A percentile compares a stretch with the other conserved stretches of the same genome.
phyloP scores from a whole-genome alignment of 2,888 invertebrate species.

The Ecdyonurus torrentis region DNA sequence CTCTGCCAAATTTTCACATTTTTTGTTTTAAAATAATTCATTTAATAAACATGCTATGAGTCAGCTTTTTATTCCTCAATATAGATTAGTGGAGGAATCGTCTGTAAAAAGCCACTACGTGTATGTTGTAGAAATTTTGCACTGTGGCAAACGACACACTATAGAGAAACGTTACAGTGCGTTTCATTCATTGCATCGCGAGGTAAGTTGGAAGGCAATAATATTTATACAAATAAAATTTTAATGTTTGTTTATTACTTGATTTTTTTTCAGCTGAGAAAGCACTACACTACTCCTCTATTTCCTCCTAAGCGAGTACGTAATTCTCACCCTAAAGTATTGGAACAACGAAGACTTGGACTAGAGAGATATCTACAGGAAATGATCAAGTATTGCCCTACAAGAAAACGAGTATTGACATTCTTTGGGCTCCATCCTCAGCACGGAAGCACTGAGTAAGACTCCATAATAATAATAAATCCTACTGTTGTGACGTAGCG shows the following conservation, averaged over 20 bases:
- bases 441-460: conserved; percentile 10
- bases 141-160: conserved; percentile 23
- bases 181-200: conserved; percentile 36
- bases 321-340: conserved; percentile 35
- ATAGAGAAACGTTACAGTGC: conserved; percentile 37
- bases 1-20: not conserved
- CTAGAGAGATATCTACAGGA: conserved; percentile 36
- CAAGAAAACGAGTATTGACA: conserved; percentile 28
- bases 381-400: conserved; percentile 27
- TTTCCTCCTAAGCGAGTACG: conserved; percentile 41
- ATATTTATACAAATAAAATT: too few relatives aligned
- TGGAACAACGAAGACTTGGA: conserved; percentile 34
- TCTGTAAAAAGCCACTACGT: conserved; percentile 30
- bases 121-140: conserved; percentile 28
- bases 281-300: conserved; percentile 31
- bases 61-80: conserved; percentile 27
- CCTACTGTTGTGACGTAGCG: too few relatives aligned
- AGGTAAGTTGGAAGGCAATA: conserved; percentile 23
- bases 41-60: conserved; percentile 24
- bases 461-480: too few relatives aligned
- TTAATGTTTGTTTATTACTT: not conserved
- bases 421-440: conserved; percentile 26
- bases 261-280: conserved; percentile 27
- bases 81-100: conserved; percentile 26
- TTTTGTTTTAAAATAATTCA: not conserved